A percentile compares a stretch with the other conserved stretches of the same genome.
Evolutionary conservation across 2,888 invertebrate species (phyloP).

Genomic region (Oxytorus armatus): DNA sequence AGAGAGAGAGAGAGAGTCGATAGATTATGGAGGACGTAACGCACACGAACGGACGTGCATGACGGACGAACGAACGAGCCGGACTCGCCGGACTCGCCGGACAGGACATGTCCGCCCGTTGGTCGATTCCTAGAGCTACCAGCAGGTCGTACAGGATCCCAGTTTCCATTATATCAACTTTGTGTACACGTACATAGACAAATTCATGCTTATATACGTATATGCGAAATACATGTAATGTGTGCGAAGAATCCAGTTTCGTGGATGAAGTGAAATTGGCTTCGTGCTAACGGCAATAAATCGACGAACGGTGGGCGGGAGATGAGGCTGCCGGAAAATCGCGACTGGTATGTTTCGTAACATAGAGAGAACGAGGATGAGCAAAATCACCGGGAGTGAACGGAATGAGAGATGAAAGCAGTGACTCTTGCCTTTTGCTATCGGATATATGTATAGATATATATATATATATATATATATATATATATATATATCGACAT

Average conservation of each 20-base stretch:
- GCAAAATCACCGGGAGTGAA: slow-evolving; percentile 55
- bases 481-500: too few species aligned
- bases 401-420: slow-evolving; percentile 58
- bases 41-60: slow-evolving; percentile 46
- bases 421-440: slow-evolving; percentile 50
- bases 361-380: slow-evolving; percentile 28
- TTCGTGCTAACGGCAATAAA: slow-evolving; percentile 64
- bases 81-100: slow-evolving; percentile 29
- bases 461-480: not conserved
- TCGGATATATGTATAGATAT: slow-evolving; percentile 17
- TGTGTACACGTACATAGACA: slow-evolving; percentile 4
- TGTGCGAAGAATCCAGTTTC: slow-evolving; percentile 49
- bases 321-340: slow-evolving; percentile 48
- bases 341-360: slow-evolving; percentile 36
- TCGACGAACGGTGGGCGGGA: slow-evolving; percentile 45
- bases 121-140: slow-evolving; percentile 38
- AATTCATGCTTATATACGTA: slow-evolving; percentile 15
- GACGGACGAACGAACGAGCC: slow-evolving; percentile 51
- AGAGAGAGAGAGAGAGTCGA: slow-evolving; percentile 38
- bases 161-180: slow-evolving; percentile 37
- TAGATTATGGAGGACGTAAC: slow-evolving; percentile 54
- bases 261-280: slow-evolving; percentile 58
- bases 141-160: slow-evolving; percentile 29
- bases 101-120: slow-evolving; percentile 52
- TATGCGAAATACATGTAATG: slow-evolving; percentile 36